Percentiles rank a stretch among this genome's conserved stretches.
Conservation (phyloP, 2,888 invertebrate genomes). For the Sesia apiformis region DNA sequence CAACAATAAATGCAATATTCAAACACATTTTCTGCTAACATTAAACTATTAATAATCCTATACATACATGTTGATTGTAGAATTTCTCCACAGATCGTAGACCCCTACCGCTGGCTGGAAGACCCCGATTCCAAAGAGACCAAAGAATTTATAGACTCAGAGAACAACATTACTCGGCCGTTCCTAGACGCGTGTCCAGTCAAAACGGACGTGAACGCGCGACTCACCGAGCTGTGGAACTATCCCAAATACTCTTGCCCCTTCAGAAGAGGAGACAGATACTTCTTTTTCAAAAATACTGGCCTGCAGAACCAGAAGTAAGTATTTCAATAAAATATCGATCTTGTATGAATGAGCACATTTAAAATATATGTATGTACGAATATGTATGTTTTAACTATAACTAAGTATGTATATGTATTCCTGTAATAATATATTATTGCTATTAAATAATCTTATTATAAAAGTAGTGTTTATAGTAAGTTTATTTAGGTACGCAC, state of each 20-base stretch:
- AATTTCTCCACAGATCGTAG: constrained; percentile 77
- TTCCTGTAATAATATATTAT: too few species aligned
- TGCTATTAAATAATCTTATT: too few species aligned
- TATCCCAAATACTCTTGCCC: constrained; percentile 97
- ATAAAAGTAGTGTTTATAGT: too few species aligned
- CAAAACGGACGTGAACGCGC: constrained; percentile 81
- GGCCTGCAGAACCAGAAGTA: constrained; percentile 98
- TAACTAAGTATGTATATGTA: too few species aligned
- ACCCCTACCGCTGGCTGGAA: constrained; percentile 97
- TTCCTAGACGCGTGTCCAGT: constrained; percentile 86
- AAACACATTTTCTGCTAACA: too few species aligned
- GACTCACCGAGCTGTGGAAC: constrained; percentile 94
- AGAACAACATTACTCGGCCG: constrained; percentile 91
- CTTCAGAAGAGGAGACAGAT: constrained; percentile 84
- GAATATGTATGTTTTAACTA: too few species aligned
- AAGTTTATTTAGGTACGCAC: too few species aligned
- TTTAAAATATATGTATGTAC: too few species aligned
- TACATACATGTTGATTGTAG: too few species aligned
- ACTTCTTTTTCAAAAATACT: constrained; percentile 94
- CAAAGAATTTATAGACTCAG: constrained; percentile 89
- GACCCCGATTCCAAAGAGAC: constrained; percentile 96
- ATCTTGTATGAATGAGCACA: too few species aligned
- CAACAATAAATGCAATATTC: too few species aligned
- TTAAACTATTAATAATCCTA: too few species aligned
- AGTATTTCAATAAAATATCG: constrained; percentile 14